Base-by-base conservation (phyloP, 2,888 invertebrate genomes). In the Anaspis maculata region DNA sequence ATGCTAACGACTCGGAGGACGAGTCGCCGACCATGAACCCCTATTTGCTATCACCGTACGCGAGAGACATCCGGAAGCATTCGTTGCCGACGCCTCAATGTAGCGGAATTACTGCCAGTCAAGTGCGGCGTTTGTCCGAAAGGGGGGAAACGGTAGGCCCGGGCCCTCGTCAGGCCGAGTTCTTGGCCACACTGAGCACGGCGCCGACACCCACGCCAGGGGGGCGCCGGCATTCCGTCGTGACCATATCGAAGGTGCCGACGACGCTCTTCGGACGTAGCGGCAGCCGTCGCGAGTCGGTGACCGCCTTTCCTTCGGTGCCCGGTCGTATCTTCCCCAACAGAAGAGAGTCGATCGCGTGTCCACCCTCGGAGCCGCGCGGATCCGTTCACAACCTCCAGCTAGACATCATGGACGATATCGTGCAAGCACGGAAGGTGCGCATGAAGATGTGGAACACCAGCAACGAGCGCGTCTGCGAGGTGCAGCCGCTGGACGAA, bases 321-420 rank as follows among this genome's bases (percentile, higher is more conserved):
- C 59, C 66, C 1, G 50, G 58, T 22, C 59, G 72, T 27, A 48
- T 67, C 14, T 48, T 67, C 30, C 59, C 62, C 3, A 55, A 57
- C 30, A 46, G 65, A 34, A 48, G 59, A 23, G 61, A 60, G 39
- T 57, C 71, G 27, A 68, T 70, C 4, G 57, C 66, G 9, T 82
- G 83, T 45, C 79, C 83, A 29, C 79, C 85, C 27, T 77, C 84
- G 24, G 82, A 82, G 52, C 70, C 79, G 24, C 64, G 73, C 27
- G 84, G 86, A 32, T 86, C 86, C 62, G 79, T 82, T 24, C 87
- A 87, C 61, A 88, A 87, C 57, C 70, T 88, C 4, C 85, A 86
- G 58, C 66, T 88, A 49, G 88, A 88, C 56, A 87, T 88, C 46
- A 87, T 88, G 87, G 88, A 88, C 52, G 86, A 88, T 56, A 88